Conservation (phyloP, 2,113 vertebrate genomes). For the Tinamus guttatus region DNA sequence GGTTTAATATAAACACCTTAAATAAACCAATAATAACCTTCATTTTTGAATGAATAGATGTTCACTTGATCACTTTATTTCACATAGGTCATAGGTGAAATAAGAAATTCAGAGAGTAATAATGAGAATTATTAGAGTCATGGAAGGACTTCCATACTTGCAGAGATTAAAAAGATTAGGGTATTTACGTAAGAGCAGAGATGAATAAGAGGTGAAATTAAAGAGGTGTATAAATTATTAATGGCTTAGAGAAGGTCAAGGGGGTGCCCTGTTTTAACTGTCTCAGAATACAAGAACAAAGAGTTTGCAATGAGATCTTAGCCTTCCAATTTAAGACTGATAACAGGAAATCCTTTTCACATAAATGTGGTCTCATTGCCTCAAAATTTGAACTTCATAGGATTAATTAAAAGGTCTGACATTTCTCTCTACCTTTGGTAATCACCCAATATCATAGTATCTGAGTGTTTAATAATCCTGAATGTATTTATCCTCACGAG, state of each 20-base stretch:
- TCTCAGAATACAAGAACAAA: conserved; percentile 17
- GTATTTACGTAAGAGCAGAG: conserved; percentile 34
- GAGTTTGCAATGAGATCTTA: not conserved
- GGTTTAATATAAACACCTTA: not conserved
- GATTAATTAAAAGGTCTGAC: conserved; percentile 11
- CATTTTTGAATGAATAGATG: not conserved
- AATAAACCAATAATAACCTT: not conserved
- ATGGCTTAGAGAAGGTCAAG: conserved; percentile 36
- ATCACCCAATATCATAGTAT: not conserved
- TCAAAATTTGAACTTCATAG: not conserved
- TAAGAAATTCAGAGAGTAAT: not conserved
- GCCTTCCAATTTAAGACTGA: conserved; percentile 2
- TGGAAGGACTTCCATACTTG: not conserved
- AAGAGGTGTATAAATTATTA: conserved; percentile 53
- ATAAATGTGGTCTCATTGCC: not conserved
- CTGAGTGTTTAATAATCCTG: conserved; percentile 5
- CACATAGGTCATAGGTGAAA: not conserved
- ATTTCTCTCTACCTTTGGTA: not conserved
- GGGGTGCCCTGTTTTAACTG: not conserved
- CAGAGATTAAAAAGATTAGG: conserved; percentile 41
- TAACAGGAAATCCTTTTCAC: conserved; percentile 19
- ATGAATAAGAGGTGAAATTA: conserved; percentile 54
- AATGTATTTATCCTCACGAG: not conserved
- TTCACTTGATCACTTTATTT: conserved; percentile 9
- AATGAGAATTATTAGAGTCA: conserved; percentile 17